phyloP scores from a whole-genome alignment of 2,113 vertebrate genomes.

The Rhinopomastus cyanomelas region DNA sequence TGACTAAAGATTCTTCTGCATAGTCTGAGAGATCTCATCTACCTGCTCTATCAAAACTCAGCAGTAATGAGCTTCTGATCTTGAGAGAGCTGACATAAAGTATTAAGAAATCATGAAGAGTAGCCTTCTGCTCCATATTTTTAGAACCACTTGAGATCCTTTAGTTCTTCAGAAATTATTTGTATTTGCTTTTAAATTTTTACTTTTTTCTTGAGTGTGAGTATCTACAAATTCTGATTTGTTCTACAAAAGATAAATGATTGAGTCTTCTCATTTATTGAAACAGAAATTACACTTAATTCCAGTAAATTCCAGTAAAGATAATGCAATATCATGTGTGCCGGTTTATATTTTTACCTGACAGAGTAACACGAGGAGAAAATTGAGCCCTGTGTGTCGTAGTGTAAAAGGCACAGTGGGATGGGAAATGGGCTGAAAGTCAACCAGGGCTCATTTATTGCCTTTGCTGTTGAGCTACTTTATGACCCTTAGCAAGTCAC shows the following conservation, averaged over 20 bases:
- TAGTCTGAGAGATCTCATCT: background rate
- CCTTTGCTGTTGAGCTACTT: conserved; percentile 17
- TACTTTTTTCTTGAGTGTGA: background rate
- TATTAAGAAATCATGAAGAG: background rate
- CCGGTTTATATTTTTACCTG: background rate
- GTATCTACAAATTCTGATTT: background rate
- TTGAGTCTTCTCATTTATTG: background rate
- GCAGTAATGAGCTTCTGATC: background rate
- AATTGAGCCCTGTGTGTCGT: background rate
- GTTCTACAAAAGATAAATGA: background rate
- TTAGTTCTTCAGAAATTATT: background rate
- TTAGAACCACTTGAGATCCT: background rate
- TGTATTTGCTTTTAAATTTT: background rate
- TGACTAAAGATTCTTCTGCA: background rate
- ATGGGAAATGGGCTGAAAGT: conserved; percentile 13
- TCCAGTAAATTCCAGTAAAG: background rate
- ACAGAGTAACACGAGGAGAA: background rate
- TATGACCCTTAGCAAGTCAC: conserved; percentile 26
- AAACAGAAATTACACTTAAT: background rate
- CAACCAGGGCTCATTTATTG: conserved; percentile 7
- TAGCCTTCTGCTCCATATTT: background rate
- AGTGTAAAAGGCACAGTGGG: background rate
- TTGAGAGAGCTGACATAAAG: background rate
- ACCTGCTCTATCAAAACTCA: background rate
- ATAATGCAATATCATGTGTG: background rate